These are phyloP conservation scores for Characodon lateralis DNA, from an alignment of 2,797 vertebrate species.

Conservation along the genomic window DNA sequence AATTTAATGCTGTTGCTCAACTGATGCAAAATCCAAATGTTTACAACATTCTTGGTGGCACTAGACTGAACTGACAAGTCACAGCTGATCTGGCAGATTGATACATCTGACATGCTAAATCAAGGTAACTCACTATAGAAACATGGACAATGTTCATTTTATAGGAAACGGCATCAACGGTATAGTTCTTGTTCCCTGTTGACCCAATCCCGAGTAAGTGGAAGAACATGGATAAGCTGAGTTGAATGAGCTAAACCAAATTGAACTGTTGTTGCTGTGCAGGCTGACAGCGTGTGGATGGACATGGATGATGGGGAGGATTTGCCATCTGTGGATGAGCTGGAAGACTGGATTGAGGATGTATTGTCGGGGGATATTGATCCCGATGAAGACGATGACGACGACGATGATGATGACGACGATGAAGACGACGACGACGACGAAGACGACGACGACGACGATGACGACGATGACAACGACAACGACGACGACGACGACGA, in stretches of 20 bases:
- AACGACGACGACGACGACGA: conserved; percentile 62
- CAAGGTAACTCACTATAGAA: too few species aligned
- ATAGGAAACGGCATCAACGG: too few species aligned
- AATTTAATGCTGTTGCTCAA: neutral
- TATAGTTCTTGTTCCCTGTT: neutral
- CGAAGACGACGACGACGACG: conserved; percentile 44
- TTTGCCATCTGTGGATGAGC: conserved; percentile 84
- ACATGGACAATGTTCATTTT: too few species aligned
- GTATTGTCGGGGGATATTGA: conserved; percentile 86
- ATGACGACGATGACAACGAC: conserved; percentile 52
- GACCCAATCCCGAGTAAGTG: neutral
- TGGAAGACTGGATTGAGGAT: conserved; percentile 91
- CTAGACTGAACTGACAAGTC: neutral
- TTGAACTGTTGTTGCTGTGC: conserved; percentile 22
- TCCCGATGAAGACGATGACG: conserved; percentile 80
- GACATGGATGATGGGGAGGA: conserved; percentile 90
- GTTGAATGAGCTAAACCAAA: neutral
- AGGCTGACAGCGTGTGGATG: conserved; percentile 92
- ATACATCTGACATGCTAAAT: neutral
- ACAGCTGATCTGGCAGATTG: neutral
- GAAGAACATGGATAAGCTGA: neutral
- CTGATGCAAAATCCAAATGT: neutral
- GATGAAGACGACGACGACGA: conserved; percentile 57
- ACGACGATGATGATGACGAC: conserved; percentile 57
- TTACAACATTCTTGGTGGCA: too few species aligned